These are phyloP conservation scores for Pseudeuparius sepicola DNA, from an alignment of 2,888 invertebrate genomes.

Conservation along the genomic window DNA sequence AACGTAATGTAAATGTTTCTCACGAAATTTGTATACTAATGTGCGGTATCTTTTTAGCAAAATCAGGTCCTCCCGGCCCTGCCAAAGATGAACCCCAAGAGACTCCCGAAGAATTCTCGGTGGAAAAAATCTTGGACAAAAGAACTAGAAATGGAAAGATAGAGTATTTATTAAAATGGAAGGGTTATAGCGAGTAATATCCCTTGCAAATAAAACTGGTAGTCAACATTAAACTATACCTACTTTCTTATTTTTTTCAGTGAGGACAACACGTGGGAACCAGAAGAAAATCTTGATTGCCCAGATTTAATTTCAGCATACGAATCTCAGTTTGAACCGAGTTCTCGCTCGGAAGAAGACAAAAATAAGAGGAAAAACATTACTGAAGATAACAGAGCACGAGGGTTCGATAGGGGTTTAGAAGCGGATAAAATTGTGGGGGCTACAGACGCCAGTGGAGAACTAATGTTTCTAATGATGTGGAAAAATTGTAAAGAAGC, in stretches of 20 bases:
- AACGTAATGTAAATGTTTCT: too few relatives aligned
- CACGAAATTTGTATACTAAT: too few relatives aligned
- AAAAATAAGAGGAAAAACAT: slow-evolving; percentile 35
- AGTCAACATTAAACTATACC: too few relatives aligned
- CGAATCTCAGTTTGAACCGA: slow-evolving; percentile 30
- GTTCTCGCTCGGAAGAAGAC: slow-evolving; percentile 26
- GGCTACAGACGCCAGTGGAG: slow-evolving; percentile 80
- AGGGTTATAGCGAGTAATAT: slow-evolving; percentile 53
- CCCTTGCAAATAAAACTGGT: too few relatives aligned
- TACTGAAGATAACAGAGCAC: slow-evolving; percentile 40
- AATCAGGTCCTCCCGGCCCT: too few relatives aligned
- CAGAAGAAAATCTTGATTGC: slow-evolving; percentile 69
- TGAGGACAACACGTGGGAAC: slow-evolving; percentile 74
- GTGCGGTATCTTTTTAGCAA: too few relatives aligned
- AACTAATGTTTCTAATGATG: slow-evolving; percentile 81
- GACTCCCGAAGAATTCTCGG: slow-evolving; percentile 55
- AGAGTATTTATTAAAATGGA: slow-evolving; percentile 57
- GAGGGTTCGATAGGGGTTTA: slow-evolving; percentile 70
- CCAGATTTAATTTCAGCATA: slow-evolving; percentile 53
- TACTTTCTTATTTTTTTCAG: slow-evolving; percentile 24
- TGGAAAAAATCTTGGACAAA: slow-evolving; percentile 65
- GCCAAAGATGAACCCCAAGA: slow-evolving; percentile 16
- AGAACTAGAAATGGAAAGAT: slow-evolving; percentile 59
- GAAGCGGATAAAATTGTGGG: slow-evolving; percentile 82
- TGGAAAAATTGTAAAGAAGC: slow-evolving; percentile 63